Evolutionary conservation across 92 coral and sea anemone species (phyloP).

Genomic region (Virgularia gustaviana): DNA sequence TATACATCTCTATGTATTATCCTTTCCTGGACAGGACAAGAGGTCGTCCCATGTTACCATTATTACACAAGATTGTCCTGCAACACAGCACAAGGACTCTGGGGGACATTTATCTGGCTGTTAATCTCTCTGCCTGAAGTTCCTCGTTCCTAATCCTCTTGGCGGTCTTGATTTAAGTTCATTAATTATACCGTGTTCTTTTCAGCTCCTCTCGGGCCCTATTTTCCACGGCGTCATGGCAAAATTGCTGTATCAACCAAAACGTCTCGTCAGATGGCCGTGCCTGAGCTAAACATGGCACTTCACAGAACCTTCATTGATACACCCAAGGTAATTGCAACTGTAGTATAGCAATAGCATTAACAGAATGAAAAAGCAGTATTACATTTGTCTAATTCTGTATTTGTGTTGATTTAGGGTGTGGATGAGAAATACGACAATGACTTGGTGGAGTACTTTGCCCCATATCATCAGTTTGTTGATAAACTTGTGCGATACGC

Average conservation of each 20-base stretch:
- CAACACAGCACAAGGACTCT: too few relatives aligned
- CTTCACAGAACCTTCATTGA: slow-evolving; percentile 78
- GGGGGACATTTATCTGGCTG: too few relatives aligned
- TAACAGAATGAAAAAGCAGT: too few relatives aligned
- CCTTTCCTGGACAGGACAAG: too few relatives aligned
- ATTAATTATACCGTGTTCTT: not conserved
- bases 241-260: slow-evolving; percentile 82
- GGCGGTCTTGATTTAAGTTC: too few relatives aligned
- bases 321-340: slow-evolving; percentile 66
- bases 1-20: too few relatives aligned
- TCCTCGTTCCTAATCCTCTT: too few relatives aligned
- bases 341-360: not conserved
- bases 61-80: too few relatives aligned
- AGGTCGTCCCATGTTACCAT: too few relatives aligned
- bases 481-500: slow-evolving; percentile 86
- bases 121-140: too few relatives aligned
- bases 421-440: slow-evolving; percentile 84
- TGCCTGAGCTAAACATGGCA: slow-evolving; percentile 95
- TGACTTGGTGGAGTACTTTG: slow-evolving; percentile 68
- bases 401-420: too few relatives aligned
- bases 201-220: slow-evolving; percentile 84
- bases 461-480: slow-evolving; percentile 84
- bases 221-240: slow-evolving; percentile 91
- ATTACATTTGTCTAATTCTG: not conserved
- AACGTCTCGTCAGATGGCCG: slow-evolving; percentile 77